Evolutionary conservation across 2,113 vertebrate species (phyloP), one percentile per base, ranked within the genome.

Genomic region (Bettongia penicillata): DNA sequence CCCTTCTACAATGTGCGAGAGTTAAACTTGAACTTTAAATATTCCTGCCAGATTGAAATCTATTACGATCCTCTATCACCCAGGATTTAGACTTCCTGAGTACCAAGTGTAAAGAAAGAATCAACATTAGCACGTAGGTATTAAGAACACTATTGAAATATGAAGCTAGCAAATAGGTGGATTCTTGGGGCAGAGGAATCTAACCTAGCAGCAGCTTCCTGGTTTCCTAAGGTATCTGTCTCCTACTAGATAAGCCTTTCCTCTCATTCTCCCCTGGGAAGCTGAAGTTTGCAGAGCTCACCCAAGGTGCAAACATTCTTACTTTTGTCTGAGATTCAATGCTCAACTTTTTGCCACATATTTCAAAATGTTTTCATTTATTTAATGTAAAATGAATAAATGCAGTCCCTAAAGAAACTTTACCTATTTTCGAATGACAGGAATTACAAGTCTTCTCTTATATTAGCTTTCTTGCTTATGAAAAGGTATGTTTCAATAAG

Each of bases 361-460:
- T 43, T 84, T 43, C 68, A 84, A 84, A 77, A 84, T 23, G 7
- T 84, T 84, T 84, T n/a, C 68, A 84, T 43, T 43, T 84, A 84
- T 84, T 43, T 43, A n/a, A 84, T 19, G n/a, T 84, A 96, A 94
- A 53, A 92, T 90, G 53, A 91, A 94, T 84, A 84, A 84, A 84
- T 23, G 6, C 37, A 84, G 7, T 77, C 37, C 61, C 14, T 77
- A 77, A 77, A 84, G n/a, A 84, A 84, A 92, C 23, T 6, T 37
- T 28, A 10, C n/a, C 96, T 51, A 93, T 68, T 92, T 94, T 96
- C 93, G n/a, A 50, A 26, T 89, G 92, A 92, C 10, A 91, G 31
- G 43, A 92, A 96, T 91, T 37, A 95, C 28, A 51, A 91, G 93
- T 90, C 14, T 51, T 47, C 89, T 91, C 51, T 92, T 95, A 23